These are phyloP conservation scores for Otis tarda DNA, from an alignment of 2,113 vertebrate genomes.

Conservation along the genomic window DNA sequence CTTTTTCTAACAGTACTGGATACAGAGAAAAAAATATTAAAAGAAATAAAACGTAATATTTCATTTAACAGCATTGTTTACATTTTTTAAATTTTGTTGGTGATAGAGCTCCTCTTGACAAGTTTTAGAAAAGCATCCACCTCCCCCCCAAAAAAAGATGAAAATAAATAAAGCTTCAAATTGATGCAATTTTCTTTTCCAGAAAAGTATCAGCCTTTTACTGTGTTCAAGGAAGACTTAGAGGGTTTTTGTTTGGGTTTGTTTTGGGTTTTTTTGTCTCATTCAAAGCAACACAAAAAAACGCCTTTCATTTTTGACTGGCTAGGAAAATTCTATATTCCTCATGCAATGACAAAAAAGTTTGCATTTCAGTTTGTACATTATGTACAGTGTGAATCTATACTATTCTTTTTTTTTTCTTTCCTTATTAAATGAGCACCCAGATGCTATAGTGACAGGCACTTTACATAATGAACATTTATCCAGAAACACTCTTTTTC, in stretches of 20 bases:
- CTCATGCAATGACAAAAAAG: not conserved
- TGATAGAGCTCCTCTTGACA: not conserved
- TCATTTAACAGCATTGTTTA: not conserved
- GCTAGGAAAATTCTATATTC: not conserved
- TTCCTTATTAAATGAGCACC: not conserved
- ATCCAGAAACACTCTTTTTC: accelerated
- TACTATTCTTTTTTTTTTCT: not conserved
- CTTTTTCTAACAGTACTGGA: not conserved
- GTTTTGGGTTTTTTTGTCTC: not conserved
- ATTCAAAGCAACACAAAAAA: not conserved
- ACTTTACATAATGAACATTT: not conserved
- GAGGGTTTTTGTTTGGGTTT: accelerated
- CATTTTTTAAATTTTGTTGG: not conserved
- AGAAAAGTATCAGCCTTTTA: not conserved
- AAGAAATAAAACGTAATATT: not conserved
- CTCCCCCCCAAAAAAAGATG: accelerated
- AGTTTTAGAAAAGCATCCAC: not conserved
- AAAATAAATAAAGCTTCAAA: not conserved
- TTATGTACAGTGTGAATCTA: not conserved
- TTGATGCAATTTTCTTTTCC: not conserved
- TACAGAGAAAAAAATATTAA: not conserved
- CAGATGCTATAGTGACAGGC: not conserved
- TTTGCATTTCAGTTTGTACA: not conserved
- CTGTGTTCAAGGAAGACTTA: not conserved
- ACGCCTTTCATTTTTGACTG: not conserved